A percentile compares a stretch with the other conserved stretches of the same genome.
Conservation (phyloP, 1,140 invertebrate species). For the Oreohelix idahoensis region DNA sequence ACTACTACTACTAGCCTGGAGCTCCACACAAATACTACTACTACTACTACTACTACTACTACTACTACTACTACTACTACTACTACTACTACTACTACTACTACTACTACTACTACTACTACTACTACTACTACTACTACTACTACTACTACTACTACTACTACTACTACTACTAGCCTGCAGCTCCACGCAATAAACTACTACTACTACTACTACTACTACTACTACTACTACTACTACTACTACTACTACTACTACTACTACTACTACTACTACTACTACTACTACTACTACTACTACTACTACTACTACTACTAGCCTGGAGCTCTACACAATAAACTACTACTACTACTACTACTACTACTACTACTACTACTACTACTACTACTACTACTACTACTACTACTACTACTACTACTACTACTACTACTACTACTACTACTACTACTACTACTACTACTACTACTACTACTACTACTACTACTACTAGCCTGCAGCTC, state of each 20-base stretch:
- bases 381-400: conserved; percentile 35
- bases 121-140: conserved; percentile 36
- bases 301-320: conserved; percentile 35
- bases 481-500: conserved; percentile 26
- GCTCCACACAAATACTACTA: conserved; percentile 17
- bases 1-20: conserved; percentile 19
- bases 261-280: conserved; percentile 5
- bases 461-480: conserved; percentile 37
- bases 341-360: conserved; percentile 28
- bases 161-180: conserved; percentile 13
- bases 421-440: conserved; percentile 23
- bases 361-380: conserved; percentile 34
- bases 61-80: conserved; percentile 29
- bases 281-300: conserved; percentile 13
- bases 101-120: conserved; percentile 34
- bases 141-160: conserved; percentile 32
- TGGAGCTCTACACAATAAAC: no score
- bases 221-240: conserved; percentile 6
- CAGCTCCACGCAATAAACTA: no score
- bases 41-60: conserved; percentile 33
- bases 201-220: conserved; percentile 21
- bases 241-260: conserved; percentile 1
- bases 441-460: conserved; percentile 25
- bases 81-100: conserved; percentile 19
- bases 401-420: conserved; percentile 32